phyloP scores from a whole-genome alignment of 2,797 vertebrate genomes.

The Tapera naevia region DNA sequence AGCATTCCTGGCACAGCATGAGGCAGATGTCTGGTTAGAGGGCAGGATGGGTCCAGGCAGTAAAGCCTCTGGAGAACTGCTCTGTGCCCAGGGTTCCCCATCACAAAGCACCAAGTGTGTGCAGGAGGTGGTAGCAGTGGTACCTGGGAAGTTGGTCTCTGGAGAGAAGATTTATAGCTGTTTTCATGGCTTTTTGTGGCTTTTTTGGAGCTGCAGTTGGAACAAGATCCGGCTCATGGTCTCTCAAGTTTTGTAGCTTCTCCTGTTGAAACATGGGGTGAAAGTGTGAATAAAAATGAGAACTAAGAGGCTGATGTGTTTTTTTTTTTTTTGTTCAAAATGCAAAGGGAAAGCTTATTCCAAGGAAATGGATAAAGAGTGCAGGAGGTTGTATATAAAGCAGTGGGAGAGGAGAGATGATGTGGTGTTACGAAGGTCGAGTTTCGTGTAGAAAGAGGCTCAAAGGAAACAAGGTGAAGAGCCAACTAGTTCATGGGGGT shows the following conservation, averaged over 20 bases:
- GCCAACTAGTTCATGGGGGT: not conserved
- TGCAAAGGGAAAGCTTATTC: not conserved
- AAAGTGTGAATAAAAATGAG: not conserved
- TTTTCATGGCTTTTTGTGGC: not conserved
- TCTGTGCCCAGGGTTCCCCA: not conserved
- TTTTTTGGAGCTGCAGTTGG: not conserved
- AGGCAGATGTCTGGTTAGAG: accelerated
- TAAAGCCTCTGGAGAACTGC: not conserved
- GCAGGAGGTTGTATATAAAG: not conserved
- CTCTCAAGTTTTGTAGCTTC: not conserved
- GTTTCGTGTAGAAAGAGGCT: not conserved
- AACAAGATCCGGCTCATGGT: accelerated
- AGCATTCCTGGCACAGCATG: not conserved
- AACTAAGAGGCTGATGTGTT: not conserved
- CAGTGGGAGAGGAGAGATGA: not conserved
- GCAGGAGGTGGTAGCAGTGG: not conserved
- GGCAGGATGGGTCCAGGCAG: accelerated
- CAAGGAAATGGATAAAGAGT: not conserved
- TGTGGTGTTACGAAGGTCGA: not conserved
- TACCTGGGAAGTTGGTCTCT: not conserved
- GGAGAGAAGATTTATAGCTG: not conserved
- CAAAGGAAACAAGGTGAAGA: not conserved
- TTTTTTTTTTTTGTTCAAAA: not conserved
- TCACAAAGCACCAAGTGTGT: accelerated
- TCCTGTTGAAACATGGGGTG: not conserved